phyloP scores from a whole-genome alignment of 2,113 vertebrate genomes.

The Amazona vittata region DNA sequence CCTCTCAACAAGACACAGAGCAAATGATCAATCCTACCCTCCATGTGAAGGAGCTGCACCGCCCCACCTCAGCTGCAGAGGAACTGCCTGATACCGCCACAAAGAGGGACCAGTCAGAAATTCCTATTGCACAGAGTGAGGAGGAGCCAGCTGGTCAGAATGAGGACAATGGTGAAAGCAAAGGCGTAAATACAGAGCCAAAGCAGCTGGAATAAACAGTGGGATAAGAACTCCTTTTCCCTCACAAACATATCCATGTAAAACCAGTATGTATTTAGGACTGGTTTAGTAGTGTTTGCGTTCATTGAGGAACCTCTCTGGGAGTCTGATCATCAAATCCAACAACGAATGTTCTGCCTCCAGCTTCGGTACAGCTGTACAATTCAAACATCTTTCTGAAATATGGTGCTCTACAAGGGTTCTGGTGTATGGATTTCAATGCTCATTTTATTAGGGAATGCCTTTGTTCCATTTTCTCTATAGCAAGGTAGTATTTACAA shows the following conservation, averaged over 20 bases:
- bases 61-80: neutral
- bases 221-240: neutral
- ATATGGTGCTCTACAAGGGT: slow-evolving; percentile 74
- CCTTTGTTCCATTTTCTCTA: neutral
- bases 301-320: neutral
- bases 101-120: neutral
- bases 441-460: neutral
- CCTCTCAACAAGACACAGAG: neutral
- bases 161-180: neutral
- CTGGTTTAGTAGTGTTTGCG: slow-evolving; percentile 10
- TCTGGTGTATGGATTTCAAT: neutral
- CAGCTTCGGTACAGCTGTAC: neutral
- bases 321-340: slow-evolving; percentile 23
- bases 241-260: neutral
- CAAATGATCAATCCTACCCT: slow-evolving; percentile 50
- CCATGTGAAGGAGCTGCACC: slow-evolving; percentile 7
- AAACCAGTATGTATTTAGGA: slow-evolving; percentile 40
- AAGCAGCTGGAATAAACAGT: slow-evolving; percentile 65
- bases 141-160: neutral
- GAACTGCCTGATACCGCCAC: neutral
- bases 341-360: slow-evolving; percentile 18
- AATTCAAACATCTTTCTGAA: slow-evolving; percentile 31
- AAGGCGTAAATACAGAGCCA: slow-evolving; percentile 5
- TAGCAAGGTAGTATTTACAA: slow-evolving; percentile 3
- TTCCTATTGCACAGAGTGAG: neutral